These are phyloP conservation scores for Diplazon laetatorius DNA, from an alignment of 2,888 invertebrate species.

Conservation along the genomic window DNA sequence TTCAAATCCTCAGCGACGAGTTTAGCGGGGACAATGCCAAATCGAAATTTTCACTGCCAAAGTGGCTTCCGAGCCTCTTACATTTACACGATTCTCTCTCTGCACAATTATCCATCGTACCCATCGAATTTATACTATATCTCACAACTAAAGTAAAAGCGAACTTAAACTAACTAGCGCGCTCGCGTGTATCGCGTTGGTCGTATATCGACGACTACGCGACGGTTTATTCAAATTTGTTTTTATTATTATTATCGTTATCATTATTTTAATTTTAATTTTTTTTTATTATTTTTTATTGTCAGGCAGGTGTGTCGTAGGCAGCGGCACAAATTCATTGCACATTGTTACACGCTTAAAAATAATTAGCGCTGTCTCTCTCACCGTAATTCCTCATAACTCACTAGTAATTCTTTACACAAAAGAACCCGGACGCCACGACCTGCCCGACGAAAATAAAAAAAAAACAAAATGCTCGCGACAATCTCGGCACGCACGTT, in stretches of 20 bases:
- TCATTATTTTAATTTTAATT: background rate
- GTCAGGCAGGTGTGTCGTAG: slow-evolving; percentile 51
- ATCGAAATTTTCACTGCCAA: slow-evolving; percentile 1
- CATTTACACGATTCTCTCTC: slow-evolving; percentile 21
- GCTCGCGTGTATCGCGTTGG: slow-evolving; percentile 8
- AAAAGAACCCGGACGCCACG: slow-evolving; percentile 39
- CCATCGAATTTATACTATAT: slow-evolving; percentile 33
- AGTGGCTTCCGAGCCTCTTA: background rate
- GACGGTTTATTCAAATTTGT: slow-evolving; percentile 21
- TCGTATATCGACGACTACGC: slow-evolving; percentile 12
- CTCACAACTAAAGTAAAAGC: slow-evolving; percentile 45
- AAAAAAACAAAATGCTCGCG: too few relatives aligned
- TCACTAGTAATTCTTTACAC: slow-evolving; percentile 47
- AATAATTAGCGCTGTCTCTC: slow-evolving; percentile 27
- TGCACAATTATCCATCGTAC: background rate
- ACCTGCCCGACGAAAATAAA: slow-evolving; percentile 39
- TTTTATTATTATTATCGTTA: background rate
- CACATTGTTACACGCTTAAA: slow-evolving; percentile 58
- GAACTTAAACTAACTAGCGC: slow-evolving; percentile 40
- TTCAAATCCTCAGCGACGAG: background rate
- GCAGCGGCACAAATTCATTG: slow-evolving; percentile 60
- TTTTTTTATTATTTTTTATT: slow-evolving; percentile 28
- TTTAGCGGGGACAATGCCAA: background rate
- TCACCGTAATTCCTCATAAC: slow-evolving; percentile 32
- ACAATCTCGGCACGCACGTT: slow-evolving; percentile 13